Conservation (phyloP, 1,140 invertebrate species). For the Nilaparvata lugens region DNA sequence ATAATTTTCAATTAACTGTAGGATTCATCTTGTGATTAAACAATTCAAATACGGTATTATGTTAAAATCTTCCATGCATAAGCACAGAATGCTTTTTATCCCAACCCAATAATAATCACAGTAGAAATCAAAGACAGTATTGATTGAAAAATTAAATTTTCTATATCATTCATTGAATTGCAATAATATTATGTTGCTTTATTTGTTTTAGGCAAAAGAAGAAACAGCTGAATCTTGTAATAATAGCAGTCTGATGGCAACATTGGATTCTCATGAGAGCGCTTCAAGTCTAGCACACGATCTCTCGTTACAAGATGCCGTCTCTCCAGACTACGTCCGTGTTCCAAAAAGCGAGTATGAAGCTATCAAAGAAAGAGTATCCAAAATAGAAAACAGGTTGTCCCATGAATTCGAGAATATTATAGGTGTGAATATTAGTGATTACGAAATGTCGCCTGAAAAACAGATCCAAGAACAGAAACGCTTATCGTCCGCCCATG, state of each 20-base stretch:
- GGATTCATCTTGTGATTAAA: too few species aligned
- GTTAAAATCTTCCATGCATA: too few species aligned
- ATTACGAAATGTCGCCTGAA: slow-evolving; percentile 9
- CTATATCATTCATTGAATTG: too few species aligned
- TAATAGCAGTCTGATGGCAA: not conserved
- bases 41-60: too few species aligned
- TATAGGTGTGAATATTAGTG: slow-evolving; percentile 13
- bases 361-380: slow-evolving; percentile 60
- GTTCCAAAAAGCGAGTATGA: slow-evolving; percentile 63
- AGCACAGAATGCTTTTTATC: too few species aligned
- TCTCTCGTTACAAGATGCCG: not conserved
- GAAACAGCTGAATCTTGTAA: not conserved
- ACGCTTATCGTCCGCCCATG: slow-evolving; percentile 20
- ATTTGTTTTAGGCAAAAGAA: not conserved
- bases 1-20: too few species aligned
- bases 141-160: too few species aligned
- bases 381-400: slow-evolving; percentile 55
- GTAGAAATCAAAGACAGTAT: too few species aligned
- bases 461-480: not conserved
- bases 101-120: too few species aligned
- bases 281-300: not conserved
- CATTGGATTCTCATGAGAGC: not conserved
- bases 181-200: not conserved
- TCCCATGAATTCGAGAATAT: slow-evolving; percentile 49
- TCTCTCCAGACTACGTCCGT: slow-evolving; percentile 47